Percentiles rank a stretch among this genome's conserved stretches.
These are phyloP conservation scores for Stegodyphus mimosarum DNA, from an alignment of 1,140 invertebrate species.

Conservation along the genomic window DNA sequence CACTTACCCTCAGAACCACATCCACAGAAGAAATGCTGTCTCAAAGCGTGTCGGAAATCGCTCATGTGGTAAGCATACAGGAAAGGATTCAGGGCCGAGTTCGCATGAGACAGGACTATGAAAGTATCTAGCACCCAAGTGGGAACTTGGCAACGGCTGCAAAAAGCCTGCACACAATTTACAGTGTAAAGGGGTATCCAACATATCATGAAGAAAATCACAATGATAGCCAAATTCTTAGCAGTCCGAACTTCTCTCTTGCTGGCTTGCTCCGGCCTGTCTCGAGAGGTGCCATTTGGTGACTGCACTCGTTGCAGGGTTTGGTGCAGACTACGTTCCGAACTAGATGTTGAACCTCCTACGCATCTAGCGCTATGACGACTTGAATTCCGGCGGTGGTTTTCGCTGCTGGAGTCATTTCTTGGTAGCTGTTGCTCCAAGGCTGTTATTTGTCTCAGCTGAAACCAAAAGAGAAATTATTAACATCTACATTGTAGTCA, in stretches of 20 bases:
- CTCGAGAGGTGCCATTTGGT: not conserved
- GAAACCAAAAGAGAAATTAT: conserved; percentile 10
- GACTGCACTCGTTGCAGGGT: conserved; percentile 11
- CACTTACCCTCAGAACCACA: conserved; percentile 19
- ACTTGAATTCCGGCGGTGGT: not conserved
- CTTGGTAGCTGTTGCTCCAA: conserved; percentile 46
- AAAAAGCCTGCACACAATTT: conserved; percentile 87
- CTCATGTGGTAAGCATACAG: conserved; percentile 90
- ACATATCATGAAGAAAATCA: conserved; percentile 90
- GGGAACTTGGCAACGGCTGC: conserved; percentile 76
- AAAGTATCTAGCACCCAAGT: conserved; percentile 80
- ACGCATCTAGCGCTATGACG: not conserved
- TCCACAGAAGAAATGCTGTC: conserved; percentile 70
- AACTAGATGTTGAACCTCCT: conserved; percentile 38
- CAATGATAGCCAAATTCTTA: conserved; percentile 89
- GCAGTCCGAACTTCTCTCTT: conserved; percentile 89
- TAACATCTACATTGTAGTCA: not conserved
- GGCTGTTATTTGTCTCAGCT: conserved; percentile 51
- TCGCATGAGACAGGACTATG: conserved; percentile 88
- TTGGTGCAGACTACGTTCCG: conserved; percentile 43
- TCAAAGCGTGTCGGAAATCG: conserved; percentile 81
- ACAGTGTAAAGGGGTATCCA: conserved; percentile 93
- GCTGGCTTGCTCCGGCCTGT: conserved; percentile 55
- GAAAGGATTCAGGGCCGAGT: conserved; percentile 88
- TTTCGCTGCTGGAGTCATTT: conserved; percentile 1